These are phyloP conservation scores for Pandemis cinnamomeana DNA, from an alignment of 2,888 invertebrate species.

Conservation along the genomic window DNA sequence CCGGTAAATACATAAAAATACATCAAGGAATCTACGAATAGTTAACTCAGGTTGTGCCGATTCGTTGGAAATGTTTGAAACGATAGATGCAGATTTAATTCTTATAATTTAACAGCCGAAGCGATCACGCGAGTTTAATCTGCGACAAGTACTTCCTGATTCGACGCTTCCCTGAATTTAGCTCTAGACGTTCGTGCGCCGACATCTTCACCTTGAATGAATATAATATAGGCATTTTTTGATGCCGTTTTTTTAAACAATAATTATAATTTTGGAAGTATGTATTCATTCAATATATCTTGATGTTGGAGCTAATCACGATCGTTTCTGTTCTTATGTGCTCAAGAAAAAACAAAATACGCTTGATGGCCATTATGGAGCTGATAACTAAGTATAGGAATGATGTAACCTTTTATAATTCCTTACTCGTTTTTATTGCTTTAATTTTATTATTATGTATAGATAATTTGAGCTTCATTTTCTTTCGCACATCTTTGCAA, in stretches of 20 bases:
- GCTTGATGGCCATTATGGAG: conserved; percentile 62
- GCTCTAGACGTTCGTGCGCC: conserved; percentile 72
- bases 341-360: conserved; percentile 57
- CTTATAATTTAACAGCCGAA: conserved; percentile 31
- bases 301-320: conserved; percentile 74
- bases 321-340: conserved; percentile 65
- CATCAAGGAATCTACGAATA: conserved; percentile 3
- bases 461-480: neutral
- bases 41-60: neutral
- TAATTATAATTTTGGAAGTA: conserved; percentile 76
- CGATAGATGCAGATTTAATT: conserved; percentile 13
- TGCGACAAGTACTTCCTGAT: conserved; percentile 70
- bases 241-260: conserved; percentile 68
- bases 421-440: conserved; percentile 59
- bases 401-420: conserved; percentile 68
- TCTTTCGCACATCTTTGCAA: neutral
- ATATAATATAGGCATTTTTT: conserved; percentile 73
- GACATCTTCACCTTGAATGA: conserved; percentile 79
- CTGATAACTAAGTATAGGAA: conserved; percentile 59
- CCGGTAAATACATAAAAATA: neutral
- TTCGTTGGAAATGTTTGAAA: neutral
- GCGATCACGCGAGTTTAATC: conserved; percentile 54
- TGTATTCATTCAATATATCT: conserved; percentile 75
- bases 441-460: conserved; percentile 22
- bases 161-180: conserved; percentile 74